Evolutionary conservation across 2,888 invertebrate genomes (phyloP), one percentile per base, ranked within the genome.

Genomic region (Calameuta pallipes): DNA sequence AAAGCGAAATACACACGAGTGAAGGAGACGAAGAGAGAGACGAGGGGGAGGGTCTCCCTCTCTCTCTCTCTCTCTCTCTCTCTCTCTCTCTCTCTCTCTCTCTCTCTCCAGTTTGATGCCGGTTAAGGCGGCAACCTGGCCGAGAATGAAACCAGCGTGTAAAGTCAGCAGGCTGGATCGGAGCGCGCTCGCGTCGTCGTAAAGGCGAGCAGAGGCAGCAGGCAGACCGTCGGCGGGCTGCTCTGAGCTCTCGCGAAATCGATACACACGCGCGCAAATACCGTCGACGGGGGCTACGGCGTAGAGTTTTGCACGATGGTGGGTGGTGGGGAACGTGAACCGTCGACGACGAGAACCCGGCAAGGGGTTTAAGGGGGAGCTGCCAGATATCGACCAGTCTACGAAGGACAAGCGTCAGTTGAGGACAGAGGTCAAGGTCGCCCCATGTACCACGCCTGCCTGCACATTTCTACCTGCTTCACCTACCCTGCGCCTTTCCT

Each of bases 371-470:
- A 74, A 71, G 36, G 78, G 81, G 79, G 79, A 73, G 80, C 68
- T 69, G 83, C 79, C 82, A 85, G 84, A 87, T 90, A 90, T 89
- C 90, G 90, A 90, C 87, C 90, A 85, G 90, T 87, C 89, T 88
- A 85, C 87, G 86, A 87, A 84, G 85, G 84, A 88, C 87, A 84
- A 86, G 85, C 88, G 87, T 83, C 84, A 86, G 86, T 87, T 82
- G 88, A 88, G 89, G 87, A 87, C 90, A 86, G 88, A 86, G 91
- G 91, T 91, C 91, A 91, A 91, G 91, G 91, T 90, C 91, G 87
- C 77, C 78, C 79, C 80, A 82, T 80, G 82, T 83, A 82, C 82
- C 84, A 82, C 84, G 84, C 85, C 82, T 84, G 83, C 79, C 78
- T 80, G 35, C 37, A 76, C 74, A 70, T 41, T 3, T 3, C 70